Evolutionary conservation across 2,113 vertebrate genomes (phyloP).

Genomic region (Ceuthmochares aereus): DNA sequence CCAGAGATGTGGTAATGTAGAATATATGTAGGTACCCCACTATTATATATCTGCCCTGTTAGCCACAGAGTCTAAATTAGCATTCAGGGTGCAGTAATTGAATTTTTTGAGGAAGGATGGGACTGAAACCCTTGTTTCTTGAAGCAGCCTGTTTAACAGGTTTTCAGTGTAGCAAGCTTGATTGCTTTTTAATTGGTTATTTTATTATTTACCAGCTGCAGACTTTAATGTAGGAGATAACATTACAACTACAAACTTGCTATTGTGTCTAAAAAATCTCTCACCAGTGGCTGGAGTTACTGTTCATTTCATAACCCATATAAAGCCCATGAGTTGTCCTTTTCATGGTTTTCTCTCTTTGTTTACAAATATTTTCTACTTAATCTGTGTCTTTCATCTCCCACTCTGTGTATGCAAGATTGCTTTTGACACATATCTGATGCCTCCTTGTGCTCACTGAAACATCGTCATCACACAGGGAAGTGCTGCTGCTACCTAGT

Average conservation of each 20-base stretch:
- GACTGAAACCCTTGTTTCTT: accelerated
- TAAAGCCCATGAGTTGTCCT: neutral
- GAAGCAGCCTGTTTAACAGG: neutral
- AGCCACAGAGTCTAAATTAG: neutral
- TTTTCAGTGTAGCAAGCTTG: neutral
- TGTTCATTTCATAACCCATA: neutral
- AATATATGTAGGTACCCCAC: too few species aligned
- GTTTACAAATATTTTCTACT: neutral
- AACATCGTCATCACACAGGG: neutral
- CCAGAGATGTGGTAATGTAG: neutral
- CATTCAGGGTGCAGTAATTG: neutral
- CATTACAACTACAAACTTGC: neutral
- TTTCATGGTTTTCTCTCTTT: neutral
- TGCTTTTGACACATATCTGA: neutral
- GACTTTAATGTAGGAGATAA: neutral
- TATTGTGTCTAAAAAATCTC: neutral
- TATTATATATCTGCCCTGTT: neutral
- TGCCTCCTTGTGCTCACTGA: neutral
- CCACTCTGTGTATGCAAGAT: neutral
- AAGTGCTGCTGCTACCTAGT: neutral
- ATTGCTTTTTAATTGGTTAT: neutral
- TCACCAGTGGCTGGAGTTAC: neutral
- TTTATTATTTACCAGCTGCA: neutral
- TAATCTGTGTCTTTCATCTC: neutral
- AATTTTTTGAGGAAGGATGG: neutral